Conservation (phyloP, 2,888 invertebrate species). For the Alloplasta piceator region DNA sequence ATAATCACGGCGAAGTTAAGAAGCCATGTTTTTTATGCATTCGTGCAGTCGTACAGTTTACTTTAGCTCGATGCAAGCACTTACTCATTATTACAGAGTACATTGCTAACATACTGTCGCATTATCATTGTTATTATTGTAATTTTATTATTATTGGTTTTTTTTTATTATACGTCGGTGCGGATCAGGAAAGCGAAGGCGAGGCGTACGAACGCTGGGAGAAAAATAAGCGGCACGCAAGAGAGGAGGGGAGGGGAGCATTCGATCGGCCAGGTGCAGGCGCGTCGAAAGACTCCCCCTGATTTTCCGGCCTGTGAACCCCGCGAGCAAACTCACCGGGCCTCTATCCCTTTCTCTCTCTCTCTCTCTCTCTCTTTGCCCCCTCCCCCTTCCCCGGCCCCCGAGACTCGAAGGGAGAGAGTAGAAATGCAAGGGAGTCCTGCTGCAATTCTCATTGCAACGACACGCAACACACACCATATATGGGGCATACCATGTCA, state of each 20-base stretch:
- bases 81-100: conserved; percentile 9
- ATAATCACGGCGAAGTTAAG: no score
- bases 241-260: conserved; percentile 57
- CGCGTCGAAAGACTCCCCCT: conserved; percentile 76
- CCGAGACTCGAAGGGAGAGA: conserved; percentile 41
- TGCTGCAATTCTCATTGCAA: conserved; percentile 43
- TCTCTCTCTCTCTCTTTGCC: conserved; percentile 23
- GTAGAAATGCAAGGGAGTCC: conserved; percentile 50
- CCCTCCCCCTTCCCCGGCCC: background rate
- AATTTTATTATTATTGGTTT: conserved; percentile 30
- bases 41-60: conserved; percentile 18
- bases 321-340: conserved; percentile 58
- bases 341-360: conserved; percentile 40
- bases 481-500: no score
- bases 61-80: conserved; percentile 35
- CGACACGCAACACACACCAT: conserved; percentile 50
- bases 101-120: conserved; percentile 47
- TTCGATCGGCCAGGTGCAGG: conserved; percentile 76
- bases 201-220: conserved; percentile 31
- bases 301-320: conserved; percentile 78
- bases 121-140: conserved; percentile 38
- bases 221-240: conserved; percentile 57
- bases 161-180: conserved; percentile 30
- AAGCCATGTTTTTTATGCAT: no score
- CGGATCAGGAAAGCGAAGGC: conserved; percentile 46